Percentiles rank a stretch among this genome's conserved stretches.
Evolutionary conservation across 2,888 invertebrate genomes (phyloP).

Genomic region (Meliscaeva auricollis): DNA sequence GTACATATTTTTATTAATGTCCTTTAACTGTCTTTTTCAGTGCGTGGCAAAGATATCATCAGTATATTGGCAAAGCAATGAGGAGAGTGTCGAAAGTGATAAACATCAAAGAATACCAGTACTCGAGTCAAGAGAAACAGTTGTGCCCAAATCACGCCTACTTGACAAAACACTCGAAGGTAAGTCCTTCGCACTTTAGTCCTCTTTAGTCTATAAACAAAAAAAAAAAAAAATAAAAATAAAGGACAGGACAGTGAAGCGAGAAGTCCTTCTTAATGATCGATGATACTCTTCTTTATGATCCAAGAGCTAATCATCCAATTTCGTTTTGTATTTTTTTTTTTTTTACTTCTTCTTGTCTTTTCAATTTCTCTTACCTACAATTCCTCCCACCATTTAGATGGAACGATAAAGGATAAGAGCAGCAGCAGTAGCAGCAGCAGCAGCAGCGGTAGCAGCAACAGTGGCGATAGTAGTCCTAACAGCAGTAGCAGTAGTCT

Average conservation of each 20-base stretch:
- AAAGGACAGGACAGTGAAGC: not conserved
- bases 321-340: constrained; percentile 3
- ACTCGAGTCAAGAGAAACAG: constrained; percentile 91
- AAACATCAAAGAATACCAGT: constrained; percentile 90
- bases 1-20: not conserved
- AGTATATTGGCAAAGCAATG: constrained; percentile 94
- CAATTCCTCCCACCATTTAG: constrained; percentile 24
- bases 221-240: constrained; percentile 5
- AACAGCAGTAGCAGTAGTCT: constrained; percentile 20
- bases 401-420: constrained; percentile 65
- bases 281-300: constrained; percentile 7
- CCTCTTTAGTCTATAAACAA: constrained; percentile 3
- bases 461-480: constrained; percentile 7
- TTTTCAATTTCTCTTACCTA: not conserved
- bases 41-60: constrained; percentile 95
- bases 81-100: constrained; percentile 93
- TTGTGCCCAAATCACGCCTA: constrained; percentile 86
- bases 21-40: constrained; percentile 81
- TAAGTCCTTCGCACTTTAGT: constrained; percentile 70
- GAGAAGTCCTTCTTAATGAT: not conserved
- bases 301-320: constrained; percentile 20
- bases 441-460: constrained; percentile 19
- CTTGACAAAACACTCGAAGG: constrained; percentile 82
- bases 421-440: constrained; percentile 38
- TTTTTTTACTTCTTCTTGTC: not conserved